Evolutionary conservation across 2,113 vertebrate genomes (phyloP).

Genomic region (Tretioscincus oriximinensis): DNA sequence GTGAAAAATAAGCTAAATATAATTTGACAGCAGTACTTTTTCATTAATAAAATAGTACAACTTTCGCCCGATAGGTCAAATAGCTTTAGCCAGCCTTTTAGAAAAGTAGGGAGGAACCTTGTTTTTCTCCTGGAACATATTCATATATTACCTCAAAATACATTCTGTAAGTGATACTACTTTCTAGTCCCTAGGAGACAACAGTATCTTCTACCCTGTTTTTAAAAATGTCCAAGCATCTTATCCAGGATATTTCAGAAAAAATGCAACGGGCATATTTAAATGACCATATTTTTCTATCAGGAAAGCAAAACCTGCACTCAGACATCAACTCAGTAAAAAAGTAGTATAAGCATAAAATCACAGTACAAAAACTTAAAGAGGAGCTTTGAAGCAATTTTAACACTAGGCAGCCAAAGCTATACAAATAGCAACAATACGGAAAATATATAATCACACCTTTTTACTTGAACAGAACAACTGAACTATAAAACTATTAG

Average conservation of each 20-base stretch:
- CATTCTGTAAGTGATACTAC: neutral
- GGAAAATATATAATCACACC: neutral
- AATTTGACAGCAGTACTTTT: too few relatives aligned
- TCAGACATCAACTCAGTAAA: neutral
- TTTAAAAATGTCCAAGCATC: too few relatives aligned
- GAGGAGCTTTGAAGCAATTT: neutral
- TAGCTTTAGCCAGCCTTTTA: too few relatives aligned
- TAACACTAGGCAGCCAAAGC: neutral
- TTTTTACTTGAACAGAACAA: neutral
- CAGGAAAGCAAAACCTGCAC: neutral
- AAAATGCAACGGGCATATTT: neutral
- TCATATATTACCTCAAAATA: too few relatives aligned
- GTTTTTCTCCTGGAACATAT: too few relatives aligned
- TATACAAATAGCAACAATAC: neutral
- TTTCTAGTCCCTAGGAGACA: neutral
- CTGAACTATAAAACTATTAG: neutral
- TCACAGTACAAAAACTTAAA: neutral
- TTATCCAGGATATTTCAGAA: too few relatives aligned
- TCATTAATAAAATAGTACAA: too few relatives aligned
- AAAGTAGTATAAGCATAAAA: neutral
- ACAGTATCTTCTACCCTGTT: neutral
- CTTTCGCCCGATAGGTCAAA: too few relatives aligned
- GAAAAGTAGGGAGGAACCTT: too few relatives aligned
- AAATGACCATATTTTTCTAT: neutral
- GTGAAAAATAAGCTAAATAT: too few relatives aligned